These are phyloP conservation scores for Okamejei kenojei DNA, from an alignment of 2,797 vertebrate genomes.

Conservation along the genomic window DNA sequence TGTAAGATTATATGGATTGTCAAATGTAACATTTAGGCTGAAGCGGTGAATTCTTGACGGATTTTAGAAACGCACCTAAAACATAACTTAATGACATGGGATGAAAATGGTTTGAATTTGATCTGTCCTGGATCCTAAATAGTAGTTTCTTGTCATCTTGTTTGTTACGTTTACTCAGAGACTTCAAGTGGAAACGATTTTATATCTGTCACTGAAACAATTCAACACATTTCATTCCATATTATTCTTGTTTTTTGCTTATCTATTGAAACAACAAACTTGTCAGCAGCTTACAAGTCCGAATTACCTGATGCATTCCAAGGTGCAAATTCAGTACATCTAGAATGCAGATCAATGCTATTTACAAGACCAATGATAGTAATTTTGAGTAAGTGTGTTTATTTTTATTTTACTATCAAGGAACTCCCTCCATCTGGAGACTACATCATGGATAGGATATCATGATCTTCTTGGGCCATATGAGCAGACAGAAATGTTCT, in stretches of 20 bases:
- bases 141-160: neutral
- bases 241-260: neutral
- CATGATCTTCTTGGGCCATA: too few species aligned
- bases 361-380: too few species aligned
- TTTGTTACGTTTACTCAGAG: neutral
- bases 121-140: neutral
- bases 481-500: too few species aligned
- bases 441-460: too few species aligned
- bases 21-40: neutral
- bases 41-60: neutral
- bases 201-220: neutral
- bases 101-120: constrained; percentile 19
- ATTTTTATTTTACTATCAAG: too few species aligned
- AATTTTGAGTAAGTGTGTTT: too few species aligned
- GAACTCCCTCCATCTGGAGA: too few species aligned
- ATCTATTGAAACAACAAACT: neutral
- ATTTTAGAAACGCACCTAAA: neutral
- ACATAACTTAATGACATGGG: neutral
- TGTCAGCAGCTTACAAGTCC: neutral
- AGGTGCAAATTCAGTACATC: too few species aligned
- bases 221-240: neutral
- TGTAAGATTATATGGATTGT: neutral
- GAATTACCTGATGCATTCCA: neutral
- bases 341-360: too few species aligned
- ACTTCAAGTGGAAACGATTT: neutral